Evolutionary conservation across 2,113 vertebrate species (phyloP), one percentile per base, ranked within the genome.

Genomic region (Neotragus pygmaeus): DNA sequence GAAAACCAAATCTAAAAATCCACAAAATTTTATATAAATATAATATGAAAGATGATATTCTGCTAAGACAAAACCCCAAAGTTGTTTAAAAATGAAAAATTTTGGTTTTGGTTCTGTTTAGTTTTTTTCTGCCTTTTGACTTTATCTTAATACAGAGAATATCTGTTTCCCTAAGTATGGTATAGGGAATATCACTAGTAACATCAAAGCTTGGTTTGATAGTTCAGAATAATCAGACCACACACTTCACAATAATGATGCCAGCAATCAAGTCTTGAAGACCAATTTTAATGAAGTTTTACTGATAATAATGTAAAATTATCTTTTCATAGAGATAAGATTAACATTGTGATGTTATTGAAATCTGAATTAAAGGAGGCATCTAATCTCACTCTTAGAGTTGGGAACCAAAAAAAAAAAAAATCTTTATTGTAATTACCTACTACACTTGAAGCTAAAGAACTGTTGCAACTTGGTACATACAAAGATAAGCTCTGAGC

Each of bases 281-380:
- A n/a, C 39, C 45, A 83, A 96, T 57, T 73, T 94, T 95, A 98
- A 95, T 58, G 43, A 95, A 39, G 57, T 94, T 33, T 89, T 97
- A 91, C 43, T 83, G 39, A 94, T 88, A 96, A 94, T 93, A 89
- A 87, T 51, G 57, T 62, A 91, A 96, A 97, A 94, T 96, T 73
- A 58, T 91, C 58, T 96, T 96, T 94, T 85, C 84, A 88, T 91
- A 19, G 47, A 60, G 33, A 78, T 91, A 93, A 95, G 91, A 93
- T n/a, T 89, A 93, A 28, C 16, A 66, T 51, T 93, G 47, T 87
- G 57, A 85, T 70, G 11, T 83, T 91, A 66, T 36, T 87, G 75
- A 91, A 94, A 84, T 97, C 19, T 90, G 70, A 97, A 94, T 93
- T 92, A 93, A 86, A 96, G 47, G 39, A 36, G 49, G 39, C 70